A percentile compares a stretch with the other conserved stretches of the same genome.
These are phyloP conservation scores for Hydrozoanthus tunicans DNA, from an alignment of 64 coral and sea anemone species.

Conservation along the genomic window DNA sequence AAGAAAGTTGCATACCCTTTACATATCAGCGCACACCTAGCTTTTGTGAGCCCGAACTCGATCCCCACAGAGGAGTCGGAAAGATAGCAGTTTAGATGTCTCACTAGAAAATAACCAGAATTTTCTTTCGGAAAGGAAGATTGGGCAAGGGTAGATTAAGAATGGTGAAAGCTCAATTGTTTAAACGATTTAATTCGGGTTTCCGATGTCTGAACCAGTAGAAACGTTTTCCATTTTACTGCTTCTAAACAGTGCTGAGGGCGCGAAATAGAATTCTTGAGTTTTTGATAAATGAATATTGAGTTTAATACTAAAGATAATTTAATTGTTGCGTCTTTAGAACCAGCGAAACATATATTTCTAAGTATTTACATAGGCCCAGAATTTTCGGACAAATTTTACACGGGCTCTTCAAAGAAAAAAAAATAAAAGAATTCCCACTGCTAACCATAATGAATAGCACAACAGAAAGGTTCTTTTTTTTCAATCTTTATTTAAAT, in stretches of 20 bases:
- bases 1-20: slow-evolving; percentile 76
- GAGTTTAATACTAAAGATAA: too few relatives aligned
- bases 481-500: slow-evolving; percentile 7
- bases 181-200: too few relatives aligned
- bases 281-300: too few relatives aligned
- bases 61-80: not conserved
- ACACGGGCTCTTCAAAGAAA: not conserved
- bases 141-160: not conserved
- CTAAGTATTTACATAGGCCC: too few relatives aligned
- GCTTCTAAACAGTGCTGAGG: too few relatives aligned
- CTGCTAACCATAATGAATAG: not conserved
- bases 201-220: too few relatives aligned
- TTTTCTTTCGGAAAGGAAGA: not conserved
- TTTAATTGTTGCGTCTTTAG: too few relatives aligned
- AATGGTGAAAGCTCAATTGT: not conserved
- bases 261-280: too few relatives aligned
- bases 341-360: too few relatives aligned
- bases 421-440: too few relatives aligned
- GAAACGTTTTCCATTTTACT: too few relatives aligned
- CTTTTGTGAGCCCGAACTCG: slow-evolving; percentile 44
- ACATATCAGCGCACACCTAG: slow-evolving; percentile 87
- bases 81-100: not conserved
- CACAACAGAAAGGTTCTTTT: not conserved
- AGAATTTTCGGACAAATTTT: too few relatives aligned
- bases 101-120: not conserved